Conservation (phyloP, 2,113 vertebrate genomes). For the Agelaius tricolor region DNA sequence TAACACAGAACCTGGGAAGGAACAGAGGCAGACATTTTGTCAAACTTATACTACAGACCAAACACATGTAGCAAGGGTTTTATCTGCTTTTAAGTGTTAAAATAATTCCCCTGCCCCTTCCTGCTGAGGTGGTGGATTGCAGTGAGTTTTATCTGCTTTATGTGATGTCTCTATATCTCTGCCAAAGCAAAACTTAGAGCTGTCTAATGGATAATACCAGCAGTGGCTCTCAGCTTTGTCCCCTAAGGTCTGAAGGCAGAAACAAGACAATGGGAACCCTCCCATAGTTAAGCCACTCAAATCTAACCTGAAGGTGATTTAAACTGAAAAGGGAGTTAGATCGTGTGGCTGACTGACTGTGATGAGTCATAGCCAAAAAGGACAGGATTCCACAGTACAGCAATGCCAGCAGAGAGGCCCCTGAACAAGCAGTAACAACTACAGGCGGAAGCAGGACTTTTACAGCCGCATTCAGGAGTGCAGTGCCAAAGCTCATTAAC, state of each 20-base stretch:
- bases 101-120: not conserved
- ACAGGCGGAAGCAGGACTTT: not conserved
- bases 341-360: not conserved
- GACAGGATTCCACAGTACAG: not conserved
- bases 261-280: not conserved
- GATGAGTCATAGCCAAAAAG: slow-evolving; percentile 25
- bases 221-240: not conserved
- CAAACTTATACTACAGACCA: not conserved
- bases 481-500: not conserved
- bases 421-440: not conserved
- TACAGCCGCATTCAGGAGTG: not conserved
- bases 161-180: not conserved
- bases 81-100: not conserved
- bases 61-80: not conserved
- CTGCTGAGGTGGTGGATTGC: not conserved
- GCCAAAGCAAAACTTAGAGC: not conserved
- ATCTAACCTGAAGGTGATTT: not conserved
- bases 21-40: not conserved
- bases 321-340: not conserved
- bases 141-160: not conserved
- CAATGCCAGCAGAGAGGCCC: not conserved
- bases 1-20: not conserved
- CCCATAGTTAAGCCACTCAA: not conserved
- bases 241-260: not conserved
- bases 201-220: not conserved